Evolutionary conservation across 2,888 invertebrate species (phyloP), one percentile per base, ranked within the genome.

Genomic region (Callyntrura guangdongensis): DNA sequence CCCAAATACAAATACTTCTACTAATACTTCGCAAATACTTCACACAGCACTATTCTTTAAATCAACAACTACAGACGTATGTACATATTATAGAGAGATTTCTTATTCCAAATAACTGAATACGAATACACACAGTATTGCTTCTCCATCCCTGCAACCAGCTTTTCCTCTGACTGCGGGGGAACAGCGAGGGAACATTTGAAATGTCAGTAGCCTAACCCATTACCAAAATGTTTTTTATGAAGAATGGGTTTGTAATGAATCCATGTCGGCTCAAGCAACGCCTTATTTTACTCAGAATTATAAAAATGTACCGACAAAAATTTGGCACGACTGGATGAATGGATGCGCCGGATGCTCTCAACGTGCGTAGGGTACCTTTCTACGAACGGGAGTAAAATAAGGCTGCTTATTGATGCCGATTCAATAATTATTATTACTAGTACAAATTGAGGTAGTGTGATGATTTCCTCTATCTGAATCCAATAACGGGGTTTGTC

Each of bases 171-270:
- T 45, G 14, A 17, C 72, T 45, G 45, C 25, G 12, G 20, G 61
- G 61, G 25, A 61, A 61, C 17, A 72, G 72, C 45, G 72, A n/a
- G n/a, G n/a, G n/a, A 72, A 45, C 72, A 45, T 45, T 72, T 45
- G 72, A 72, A 69, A 74, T 74, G 72, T 47, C 47, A 74, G 72
- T 47, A 49, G 20, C 22, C 72, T 74, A 74, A 5, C 72, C 14
- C 72, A 74, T 74, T 74, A 74, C 72, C 47, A 69, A 74, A 74
- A 49, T 27, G 49, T 20, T 74, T 74, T 72, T 72, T 74, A 74
- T 74, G 49, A 74, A 74, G 72, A 74, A 74, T 74, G 72, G 72
- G 20, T 17, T 74, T 47, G 45, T 4, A 74, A 74, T 74, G 45
- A 74, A 74, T 74, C 20, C 47, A 74, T 74, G 72, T 74, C 47